These are phyloP conservation scores for Agrilus biguttatus DNA, from an alignment of 2,888 invertebrate genomes.

Conservation along the genomic window DNA sequence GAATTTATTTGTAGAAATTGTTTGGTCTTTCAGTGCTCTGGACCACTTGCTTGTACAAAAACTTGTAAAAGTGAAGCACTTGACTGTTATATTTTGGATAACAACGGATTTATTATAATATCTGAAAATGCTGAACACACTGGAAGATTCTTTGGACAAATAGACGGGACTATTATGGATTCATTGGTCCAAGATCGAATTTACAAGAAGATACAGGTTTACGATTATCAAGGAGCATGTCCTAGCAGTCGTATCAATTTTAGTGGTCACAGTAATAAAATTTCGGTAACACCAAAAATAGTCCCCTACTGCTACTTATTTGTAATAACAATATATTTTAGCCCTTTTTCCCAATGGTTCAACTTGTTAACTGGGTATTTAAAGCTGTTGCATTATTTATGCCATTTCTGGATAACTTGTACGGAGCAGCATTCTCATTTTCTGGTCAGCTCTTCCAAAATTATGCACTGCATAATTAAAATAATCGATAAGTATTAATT, in stretches of 20 bases:
- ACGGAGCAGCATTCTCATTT: too few relatives aligned
- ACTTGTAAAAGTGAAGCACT: slow-evolving; percentile 76
- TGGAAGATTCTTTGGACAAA: slow-evolving; percentile 86
- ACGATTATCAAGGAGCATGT: slow-evolving; percentile 82
- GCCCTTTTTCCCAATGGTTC: slow-evolving; percentile 32
- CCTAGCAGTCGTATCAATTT: slow-evolving; percentile 52
- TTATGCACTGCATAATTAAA: neutral
- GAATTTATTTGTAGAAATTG: slow-evolving; percentile 3
- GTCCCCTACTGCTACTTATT: neutral
- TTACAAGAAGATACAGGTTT: slow-evolving; percentile 74
- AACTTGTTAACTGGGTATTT: neutral
- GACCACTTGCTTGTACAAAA: slow-evolving; percentile 57
- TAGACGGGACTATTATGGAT: slow-evolving; percentile 90
- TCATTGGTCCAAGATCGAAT: slow-evolving; percentile 81
- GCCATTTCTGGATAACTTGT: too few relatives aligned
- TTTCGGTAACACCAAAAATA: slow-evolving; percentile 23
- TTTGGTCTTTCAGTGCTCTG: slow-evolving; percentile 47
- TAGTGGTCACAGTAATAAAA: slow-evolving; percentile 35
- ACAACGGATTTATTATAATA: slow-evolving; percentile 86
- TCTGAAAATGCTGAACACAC: slow-evolving; percentile 78
- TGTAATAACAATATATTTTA: slow-evolving; percentile 2
- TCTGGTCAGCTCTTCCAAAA: neutral
- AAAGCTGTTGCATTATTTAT: neutral
- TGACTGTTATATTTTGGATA: slow-evolving; percentile 87
- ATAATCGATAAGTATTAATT: slow-evolving; percentile 3